Evolutionary conservation across 30 jellyfish, hydroid and myxozoan species (phyloP).

Genomic region (Cassiopea xamachana): DNA sequence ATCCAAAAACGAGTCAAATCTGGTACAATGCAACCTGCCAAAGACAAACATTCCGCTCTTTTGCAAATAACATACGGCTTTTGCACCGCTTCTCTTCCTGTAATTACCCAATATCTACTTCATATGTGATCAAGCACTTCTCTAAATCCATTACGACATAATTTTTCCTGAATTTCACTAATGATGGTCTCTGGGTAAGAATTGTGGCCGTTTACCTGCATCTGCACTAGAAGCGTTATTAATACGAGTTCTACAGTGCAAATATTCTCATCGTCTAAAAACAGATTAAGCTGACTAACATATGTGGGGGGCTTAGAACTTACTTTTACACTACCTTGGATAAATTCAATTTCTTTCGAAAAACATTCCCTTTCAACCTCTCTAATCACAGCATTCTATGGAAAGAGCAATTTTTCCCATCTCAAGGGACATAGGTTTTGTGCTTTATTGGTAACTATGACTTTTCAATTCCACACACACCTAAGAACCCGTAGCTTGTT

Average conservation of each 20-base stretch:
- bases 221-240: neutral
- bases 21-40: neutral
- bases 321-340: too few species aligned
- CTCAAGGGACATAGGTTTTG: neutral
- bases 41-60: too few species aligned
- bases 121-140: slow-evolving; percentile 1
- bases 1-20: slow-evolving; percentile 36
- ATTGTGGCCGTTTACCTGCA: slow-evolving; percentile 32
- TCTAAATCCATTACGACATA: slow-evolving; percentile 20
- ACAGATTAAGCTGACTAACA: slow-evolving; percentile 26
- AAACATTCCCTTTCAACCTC: too few species aligned
- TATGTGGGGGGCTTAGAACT: slow-evolving; percentile 2
- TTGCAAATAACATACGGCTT: slow-evolving; percentile 18
- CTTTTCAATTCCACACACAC: neutral
- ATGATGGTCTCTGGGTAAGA: slow-evolving; percentile 17
- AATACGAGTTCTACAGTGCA: neutral
- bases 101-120: slow-evolving; percentile 35
- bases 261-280: slow-evolving; percentile 8
- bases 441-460: neutral
- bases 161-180: slow-evolving; percentile 8
- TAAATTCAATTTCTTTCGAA: too few species aligned
- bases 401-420: too few species aligned
- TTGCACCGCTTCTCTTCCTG: slow-evolving; percentile 52
- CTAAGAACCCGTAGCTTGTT: slow-evolving; percentile 2
- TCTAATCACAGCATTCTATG: too few species aligned